Evolutionary conservation across 2,797 vertebrate species (phyloP).

Genomic region (Dicrostonyx torquatus): DNA sequence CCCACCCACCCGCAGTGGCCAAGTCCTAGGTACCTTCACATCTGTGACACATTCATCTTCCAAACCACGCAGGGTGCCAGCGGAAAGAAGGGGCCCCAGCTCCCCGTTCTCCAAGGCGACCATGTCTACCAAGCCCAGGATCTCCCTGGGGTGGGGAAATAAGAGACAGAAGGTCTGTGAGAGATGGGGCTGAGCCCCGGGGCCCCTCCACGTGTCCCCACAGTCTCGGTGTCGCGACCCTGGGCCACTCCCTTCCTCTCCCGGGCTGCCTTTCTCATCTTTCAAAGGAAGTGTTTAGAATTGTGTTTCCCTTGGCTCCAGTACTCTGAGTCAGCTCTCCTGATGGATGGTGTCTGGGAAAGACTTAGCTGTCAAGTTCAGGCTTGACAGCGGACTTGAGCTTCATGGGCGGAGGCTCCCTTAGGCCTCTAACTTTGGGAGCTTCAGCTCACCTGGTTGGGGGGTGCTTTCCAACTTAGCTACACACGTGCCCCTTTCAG

Average conservation of each 20-base stretch:
- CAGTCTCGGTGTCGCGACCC: not conserved
- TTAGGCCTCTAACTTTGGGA: not conserved
- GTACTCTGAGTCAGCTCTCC: conserved; percentile 72
- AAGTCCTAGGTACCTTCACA: conserved; percentile 88
- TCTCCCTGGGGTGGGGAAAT: conserved; percentile 86
- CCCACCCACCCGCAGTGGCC: not conserved
- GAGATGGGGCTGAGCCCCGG: not conserved
- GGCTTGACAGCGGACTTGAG: not conserved
- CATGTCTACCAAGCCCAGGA: conserved; percentile 91
- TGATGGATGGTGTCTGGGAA: conserved; percentile 68
- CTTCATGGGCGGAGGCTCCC: not conserved
- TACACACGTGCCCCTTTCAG: too few species aligned
- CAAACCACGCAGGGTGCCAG: conserved; percentile 89
- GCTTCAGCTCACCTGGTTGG: not conserved
- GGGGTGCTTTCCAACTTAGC: not conserved
- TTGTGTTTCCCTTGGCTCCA: not conserved
- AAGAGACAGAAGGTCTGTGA: conserved; percentile 16
- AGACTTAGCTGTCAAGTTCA: conserved; percentile 38
- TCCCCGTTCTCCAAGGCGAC: conserved; percentile 89
- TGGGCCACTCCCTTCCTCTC: conserved; percentile 58
- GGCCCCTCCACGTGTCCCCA: not conserved
- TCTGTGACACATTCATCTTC: conserved; percentile 93
- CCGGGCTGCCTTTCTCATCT: conserved; percentile 50
- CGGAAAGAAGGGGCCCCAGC: conserved; percentile 89
- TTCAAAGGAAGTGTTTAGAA: conserved; percentile 66